phyloP scores from a whole-genome alignment of 2,113 vertebrate species.

The Lepus europaeus region DNA sequence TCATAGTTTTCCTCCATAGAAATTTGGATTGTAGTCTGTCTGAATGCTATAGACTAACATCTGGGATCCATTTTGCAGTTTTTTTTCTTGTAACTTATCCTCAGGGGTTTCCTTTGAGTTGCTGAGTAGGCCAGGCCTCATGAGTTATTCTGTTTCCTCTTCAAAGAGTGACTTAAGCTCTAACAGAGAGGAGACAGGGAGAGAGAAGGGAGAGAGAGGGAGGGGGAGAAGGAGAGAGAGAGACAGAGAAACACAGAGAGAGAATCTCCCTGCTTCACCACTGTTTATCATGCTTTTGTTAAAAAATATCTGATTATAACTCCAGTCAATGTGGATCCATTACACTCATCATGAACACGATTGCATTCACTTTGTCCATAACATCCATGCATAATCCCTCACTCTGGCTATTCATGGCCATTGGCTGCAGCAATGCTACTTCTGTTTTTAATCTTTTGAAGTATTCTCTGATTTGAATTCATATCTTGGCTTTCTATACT shows the following conservation, averaged over 20 bases:
- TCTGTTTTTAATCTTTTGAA: not conserved
- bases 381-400: not conserved
- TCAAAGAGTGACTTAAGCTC: not conserved
- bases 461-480: slow-evolving; percentile 17
- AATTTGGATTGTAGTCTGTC: not conserved
- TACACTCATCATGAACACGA: not conserved
- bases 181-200: no score
- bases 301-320: not conserved
- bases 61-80: not conserved
- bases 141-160: slow-evolving; percentile 27
- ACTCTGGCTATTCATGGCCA: no score
- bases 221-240: not conserved
- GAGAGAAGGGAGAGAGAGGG: not conserved
- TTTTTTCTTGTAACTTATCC: not conserved
- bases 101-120: not conserved
- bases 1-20: not conserved
- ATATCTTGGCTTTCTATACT: not conserved
- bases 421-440: not conserved
- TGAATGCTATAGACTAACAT: slow-evolving; percentile 27
- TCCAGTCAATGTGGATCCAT: not conserved
- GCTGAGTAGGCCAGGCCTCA: not conserved
- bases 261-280: not conserved
- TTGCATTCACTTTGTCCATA: not conserved
- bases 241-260: not conserved
- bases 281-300: not conserved